Conservation (phyloP, 2,113 vertebrate genomes). For the Varanus salvator region DNA sequence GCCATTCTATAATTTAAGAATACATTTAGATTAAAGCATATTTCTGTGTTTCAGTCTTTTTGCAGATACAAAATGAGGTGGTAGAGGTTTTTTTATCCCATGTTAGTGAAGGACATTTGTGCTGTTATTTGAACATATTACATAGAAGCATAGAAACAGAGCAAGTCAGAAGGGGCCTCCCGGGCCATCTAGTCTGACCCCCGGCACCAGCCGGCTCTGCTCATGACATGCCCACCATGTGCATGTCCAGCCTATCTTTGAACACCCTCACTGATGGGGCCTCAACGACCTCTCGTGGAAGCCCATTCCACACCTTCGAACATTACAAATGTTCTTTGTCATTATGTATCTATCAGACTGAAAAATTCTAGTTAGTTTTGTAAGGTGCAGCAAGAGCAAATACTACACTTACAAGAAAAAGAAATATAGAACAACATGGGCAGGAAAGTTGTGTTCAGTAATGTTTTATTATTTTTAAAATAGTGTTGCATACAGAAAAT, state of each 20-base stretch:
- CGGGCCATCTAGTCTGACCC: too few relatives aligned
- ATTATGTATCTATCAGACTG: neutral
- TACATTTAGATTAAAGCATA: neutral
- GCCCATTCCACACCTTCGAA: too few relatives aligned
- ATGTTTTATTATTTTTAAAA: conserved; percentile 59
- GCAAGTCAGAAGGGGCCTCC: too few relatives aligned
- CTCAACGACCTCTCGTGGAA: too few relatives aligned
- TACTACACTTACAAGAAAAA: neutral
- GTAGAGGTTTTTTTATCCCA: neutral
- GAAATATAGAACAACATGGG: neutral
- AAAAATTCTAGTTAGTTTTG: neutral
- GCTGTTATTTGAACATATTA: too few relatives aligned
- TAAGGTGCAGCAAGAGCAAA: neutral
- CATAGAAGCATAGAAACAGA: too few relatives aligned
- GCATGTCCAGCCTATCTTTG: too few relatives aligned
- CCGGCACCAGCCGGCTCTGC: too few relatives aligned
- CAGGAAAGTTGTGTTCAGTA: neutral
- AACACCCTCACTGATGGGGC: too few relatives aligned
- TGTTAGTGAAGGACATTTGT: neutral
- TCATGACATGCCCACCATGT: too few relatives aligned
- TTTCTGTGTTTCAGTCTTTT: neutral
- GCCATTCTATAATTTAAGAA: neutral
- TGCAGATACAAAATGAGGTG: neutral
- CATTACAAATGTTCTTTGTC: too few relatives aligned
- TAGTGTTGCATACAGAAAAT: conserved; percentile 65